Percentiles rank a stretch among this genome's conserved stretches.
Conservation (phyloP, 2,888 invertebrate species). For the Cheilosia vernalis region DNA sequence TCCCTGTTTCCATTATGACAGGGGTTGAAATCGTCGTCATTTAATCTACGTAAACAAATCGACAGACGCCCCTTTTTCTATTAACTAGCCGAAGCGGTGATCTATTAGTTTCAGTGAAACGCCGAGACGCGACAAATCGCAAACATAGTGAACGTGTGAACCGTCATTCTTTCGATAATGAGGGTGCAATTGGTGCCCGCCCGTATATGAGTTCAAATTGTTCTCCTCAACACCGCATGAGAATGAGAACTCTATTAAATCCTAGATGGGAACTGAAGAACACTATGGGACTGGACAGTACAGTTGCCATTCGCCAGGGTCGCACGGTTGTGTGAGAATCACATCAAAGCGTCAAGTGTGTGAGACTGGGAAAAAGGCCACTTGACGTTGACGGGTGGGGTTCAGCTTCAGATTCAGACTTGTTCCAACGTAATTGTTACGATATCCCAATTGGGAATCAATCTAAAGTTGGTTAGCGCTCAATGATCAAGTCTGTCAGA, state of each 20-base stretch:
- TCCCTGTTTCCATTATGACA: slow-evolving; percentile 46
- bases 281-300: slow-evolving; percentile 10
- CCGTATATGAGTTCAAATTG: slow-evolving; percentile 61
- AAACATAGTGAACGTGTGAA: slow-evolving; percentile 65
- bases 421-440: slow-evolving; percentile 15
- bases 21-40: slow-evolving; percentile 52
- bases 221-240: slow-evolving; percentile 29
- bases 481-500: slow-evolving; percentile 27
- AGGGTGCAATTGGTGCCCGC: slow-evolving; percentile 70
- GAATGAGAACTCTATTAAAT: slow-evolving; percentile 48
- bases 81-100: slow-evolving; percentile 45
- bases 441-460: slow-evolving; percentile 50
- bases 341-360: slow-evolving; percentile 52
- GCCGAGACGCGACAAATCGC: slow-evolving; percentile 19
- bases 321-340: slow-evolving; percentile 34
- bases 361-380: slow-evolving; percentile 60
- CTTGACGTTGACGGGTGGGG: slow-evolving; percentile 26
- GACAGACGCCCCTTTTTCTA: slow-evolving; percentile 59
- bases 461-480: slow-evolving; percentile 52
- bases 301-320: slow-evolving; percentile 60
- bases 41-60: slow-evolving; percentile 68
- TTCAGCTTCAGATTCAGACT: background rate
- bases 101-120: slow-evolving; percentile 19
- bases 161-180: slow-evolving; percentile 60
- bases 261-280: slow-evolving; percentile 21